Conservation (phyloP, 2,888 invertebrate species). For the Nebria brevicollis region DNA sequence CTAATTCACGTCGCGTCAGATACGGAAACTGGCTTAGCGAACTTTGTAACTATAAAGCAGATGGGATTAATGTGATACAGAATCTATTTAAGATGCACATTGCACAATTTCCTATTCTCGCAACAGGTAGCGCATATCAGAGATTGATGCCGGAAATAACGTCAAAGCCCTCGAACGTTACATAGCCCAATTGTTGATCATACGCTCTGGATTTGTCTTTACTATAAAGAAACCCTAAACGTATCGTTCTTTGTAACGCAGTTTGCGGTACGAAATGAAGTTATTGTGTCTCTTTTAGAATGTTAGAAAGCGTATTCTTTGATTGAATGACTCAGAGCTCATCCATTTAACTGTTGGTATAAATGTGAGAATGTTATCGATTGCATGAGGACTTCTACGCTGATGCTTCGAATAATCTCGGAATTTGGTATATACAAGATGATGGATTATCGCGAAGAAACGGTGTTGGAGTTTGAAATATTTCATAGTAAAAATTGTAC, state of each 20-base stretch:
- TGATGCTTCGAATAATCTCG: background rate
- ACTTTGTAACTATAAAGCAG: background rate
- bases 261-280: too few relatives aligned
- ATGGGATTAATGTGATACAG: conserved; percentile 28
- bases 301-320: too few relatives aligned
- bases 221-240: too few relatives aligned
- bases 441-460: conserved; percentile 4
- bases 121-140: conserved; percentile 28
- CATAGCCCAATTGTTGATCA: too few relatives aligned
- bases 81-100: conserved; percentile 29
- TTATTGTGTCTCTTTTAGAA: too few relatives aligned
- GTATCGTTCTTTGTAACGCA: too few relatives aligned
- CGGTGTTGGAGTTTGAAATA: background rate
- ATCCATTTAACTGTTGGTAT: background rate
- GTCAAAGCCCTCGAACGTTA: background rate
- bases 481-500: background rate
- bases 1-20: too few relatives aligned
- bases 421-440: background rate
- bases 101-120: conserved; percentile 40
- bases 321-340: too few relatives aligned
- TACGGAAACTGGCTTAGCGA: too few relatives aligned
- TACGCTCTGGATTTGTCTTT: too few relatives aligned
- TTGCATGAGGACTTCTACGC: background rate
- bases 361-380: background rate
- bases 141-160: conserved; percentile 2